These are phyloP conservation scores for Falco peregrinus DNA, from an alignment of 2,797 vertebrate genomes.

Conservation along the genomic window DNA sequence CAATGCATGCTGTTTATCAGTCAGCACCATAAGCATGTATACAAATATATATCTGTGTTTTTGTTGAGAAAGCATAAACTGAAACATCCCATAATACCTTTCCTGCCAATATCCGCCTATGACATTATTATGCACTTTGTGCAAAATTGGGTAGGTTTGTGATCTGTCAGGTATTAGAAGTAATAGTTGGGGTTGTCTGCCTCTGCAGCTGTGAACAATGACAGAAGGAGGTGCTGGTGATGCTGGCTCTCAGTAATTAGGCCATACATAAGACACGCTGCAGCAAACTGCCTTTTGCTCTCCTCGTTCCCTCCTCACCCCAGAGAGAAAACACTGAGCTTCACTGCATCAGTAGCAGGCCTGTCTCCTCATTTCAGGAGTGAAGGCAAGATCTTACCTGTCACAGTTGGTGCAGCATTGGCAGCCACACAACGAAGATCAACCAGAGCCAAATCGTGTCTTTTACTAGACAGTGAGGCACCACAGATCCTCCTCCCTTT, in stretches of 20 bases:
- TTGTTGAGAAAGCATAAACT: not conserved
- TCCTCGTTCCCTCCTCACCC: not conserved
- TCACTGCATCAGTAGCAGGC: not conserved
- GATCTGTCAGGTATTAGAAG: not conserved
- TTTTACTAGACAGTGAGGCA: not conserved
- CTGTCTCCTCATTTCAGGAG: not conserved
- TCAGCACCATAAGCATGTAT: not conserved
- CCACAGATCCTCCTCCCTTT: not conserved
- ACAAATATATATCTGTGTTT: not conserved
- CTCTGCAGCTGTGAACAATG: not conserved
- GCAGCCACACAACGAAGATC: not conserved
- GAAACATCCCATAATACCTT: not conserved
- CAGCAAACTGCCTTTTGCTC: not conserved
- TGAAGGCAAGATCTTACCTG: not conserved
- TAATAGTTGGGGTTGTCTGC: not conserved
- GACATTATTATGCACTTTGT: not conserved
- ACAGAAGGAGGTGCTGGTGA: not conserved
- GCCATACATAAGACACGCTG: not conserved
- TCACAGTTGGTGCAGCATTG: not conserved
- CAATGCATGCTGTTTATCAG: not conserved
- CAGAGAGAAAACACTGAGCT: not conserved
- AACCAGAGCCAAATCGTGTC: not conserved
- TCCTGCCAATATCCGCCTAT: not conserved
- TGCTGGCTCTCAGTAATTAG: not conserved
- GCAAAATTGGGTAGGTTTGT: not conserved